A percentile compares a stretch with the other conserved stretches of the same genome.
Evolutionary conservation across 2,113 vertebrate species (phyloP).

Genomic region (Equus przewalskii): DNA sequence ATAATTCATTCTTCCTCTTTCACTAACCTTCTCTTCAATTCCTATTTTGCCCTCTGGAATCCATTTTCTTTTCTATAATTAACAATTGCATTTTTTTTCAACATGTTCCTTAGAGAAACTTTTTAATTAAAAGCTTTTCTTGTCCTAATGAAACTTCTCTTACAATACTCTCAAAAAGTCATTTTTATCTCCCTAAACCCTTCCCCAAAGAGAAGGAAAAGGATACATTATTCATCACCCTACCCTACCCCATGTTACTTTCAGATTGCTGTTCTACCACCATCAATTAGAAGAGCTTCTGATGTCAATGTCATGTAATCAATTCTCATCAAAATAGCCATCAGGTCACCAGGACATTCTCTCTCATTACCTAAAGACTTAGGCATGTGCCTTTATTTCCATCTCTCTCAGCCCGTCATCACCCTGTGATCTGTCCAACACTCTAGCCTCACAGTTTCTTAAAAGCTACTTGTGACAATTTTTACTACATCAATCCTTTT

Average conservation of each 20-base stretch:
- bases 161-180: neutral
- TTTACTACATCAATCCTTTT: neutral
- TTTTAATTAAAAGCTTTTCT: constrained; percentile 17
- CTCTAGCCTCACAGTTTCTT: neutral
- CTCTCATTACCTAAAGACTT: neutral
- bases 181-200: constrained; percentile 38
- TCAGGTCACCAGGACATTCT: neutral
- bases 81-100: neutral
- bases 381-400: neutral
- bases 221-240: neutral
- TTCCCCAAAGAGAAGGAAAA: neutral
- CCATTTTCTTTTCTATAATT: constrained; percentile 14
- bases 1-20: neutral
- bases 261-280: neutral
- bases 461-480: neutral
- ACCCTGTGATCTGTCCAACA: neutral
- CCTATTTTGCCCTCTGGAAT: neutral
- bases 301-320: neutral
- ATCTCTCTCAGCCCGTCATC: neutral
- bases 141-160: neutral
- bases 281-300: neutral
- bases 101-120: neutral
- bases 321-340: neutral
- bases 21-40: neutral
- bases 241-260: neutral